phyloP scores from a whole-genome alignment of 2,888 invertebrate species.

The Chaitophorus viminalis region DNA sequence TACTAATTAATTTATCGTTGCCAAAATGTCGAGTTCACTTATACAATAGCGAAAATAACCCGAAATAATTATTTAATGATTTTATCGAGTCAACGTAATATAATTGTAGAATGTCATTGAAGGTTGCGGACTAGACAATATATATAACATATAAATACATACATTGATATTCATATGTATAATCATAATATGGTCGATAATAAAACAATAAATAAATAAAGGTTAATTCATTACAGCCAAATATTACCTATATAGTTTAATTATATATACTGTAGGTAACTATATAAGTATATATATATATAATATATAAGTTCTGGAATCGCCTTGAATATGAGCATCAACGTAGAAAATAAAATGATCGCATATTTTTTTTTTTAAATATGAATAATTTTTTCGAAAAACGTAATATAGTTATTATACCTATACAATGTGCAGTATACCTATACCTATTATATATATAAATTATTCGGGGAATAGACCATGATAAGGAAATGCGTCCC shows the following conservation, averaged over 20 bases:
- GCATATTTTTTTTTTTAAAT: background rate
- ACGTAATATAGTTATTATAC: background rate
- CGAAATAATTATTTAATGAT: conserved; percentile 2
- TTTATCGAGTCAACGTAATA: background rate
- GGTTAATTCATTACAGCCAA: conserved; percentile 13
- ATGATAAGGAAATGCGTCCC: conserved; percentile 8
- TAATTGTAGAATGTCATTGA: conserved; percentile 25
- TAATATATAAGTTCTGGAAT: background rate
- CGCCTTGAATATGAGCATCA: background rate
- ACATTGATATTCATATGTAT: background rate
- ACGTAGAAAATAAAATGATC: background rate
- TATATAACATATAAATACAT: background rate
- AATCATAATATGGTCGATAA: background rate
- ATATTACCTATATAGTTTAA: background rate
- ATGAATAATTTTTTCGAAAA: background rate
- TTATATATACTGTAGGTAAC: no score
- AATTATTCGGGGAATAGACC: background rate
- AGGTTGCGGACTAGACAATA: background rate
- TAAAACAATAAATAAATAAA: conserved; percentile 30
- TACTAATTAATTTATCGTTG: background rate
- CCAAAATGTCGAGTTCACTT: background rate
- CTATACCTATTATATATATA: background rate
- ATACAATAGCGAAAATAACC: no score
- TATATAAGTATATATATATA: background rate
- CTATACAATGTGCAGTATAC: background rate